Base-by-base conservation (phyloP, 2,797 vertebrate genomes). In the Poecile montanus region DNA sequence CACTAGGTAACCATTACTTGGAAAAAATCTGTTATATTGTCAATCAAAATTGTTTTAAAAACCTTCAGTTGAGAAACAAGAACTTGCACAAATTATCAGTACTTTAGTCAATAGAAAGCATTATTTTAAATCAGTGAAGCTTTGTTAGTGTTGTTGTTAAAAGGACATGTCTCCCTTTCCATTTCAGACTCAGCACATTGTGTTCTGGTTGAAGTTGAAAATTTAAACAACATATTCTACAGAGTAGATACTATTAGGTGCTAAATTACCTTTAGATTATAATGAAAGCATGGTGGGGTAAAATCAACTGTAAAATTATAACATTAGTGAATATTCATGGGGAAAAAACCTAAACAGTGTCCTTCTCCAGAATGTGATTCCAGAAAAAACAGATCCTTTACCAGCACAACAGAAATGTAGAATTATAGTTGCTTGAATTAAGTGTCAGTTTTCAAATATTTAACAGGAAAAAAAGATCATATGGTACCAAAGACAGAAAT, bases 1-100 rank as follows among this genome's bases (percentile, higher is more conserved):
- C 12, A 38, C 3, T 50, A 34, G 14, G 42, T 5, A 86, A 22
- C 3, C 16, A 44, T 44, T 63, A 10, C 17, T 26, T 60, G 9
- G 44, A 7, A 89, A 53, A 48, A 22, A 22, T 21, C 6, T 36
- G 6, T 1, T 1, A 20, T 53, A 57, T n/a, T 85, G 45, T 7
- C 30, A 58, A 60, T 4, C 2, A 27, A 77, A 50, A 34, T 45
- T 53, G 3, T 65, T 72, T 3, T 22, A n/a, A 81, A 80, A 17
- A 0, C 2, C 2, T 34, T 62, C 11, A 36, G 2, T 2, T 58
- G 27, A 58, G 21, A 62, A 88, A 62, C 3, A 34, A 54, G 7
- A 27, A 23, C 2, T 7, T 57, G 2, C 5, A 53, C 34, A 40
- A 83, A 48, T 20, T n/a, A 68, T 11, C 6, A 73, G 7, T 19